Percentiles rank a stretch among this genome's conserved stretches.
phyloP scores from a whole-genome alignment of 2,797 vertebrate genomes.

The Myotis vivesi region DNA sequence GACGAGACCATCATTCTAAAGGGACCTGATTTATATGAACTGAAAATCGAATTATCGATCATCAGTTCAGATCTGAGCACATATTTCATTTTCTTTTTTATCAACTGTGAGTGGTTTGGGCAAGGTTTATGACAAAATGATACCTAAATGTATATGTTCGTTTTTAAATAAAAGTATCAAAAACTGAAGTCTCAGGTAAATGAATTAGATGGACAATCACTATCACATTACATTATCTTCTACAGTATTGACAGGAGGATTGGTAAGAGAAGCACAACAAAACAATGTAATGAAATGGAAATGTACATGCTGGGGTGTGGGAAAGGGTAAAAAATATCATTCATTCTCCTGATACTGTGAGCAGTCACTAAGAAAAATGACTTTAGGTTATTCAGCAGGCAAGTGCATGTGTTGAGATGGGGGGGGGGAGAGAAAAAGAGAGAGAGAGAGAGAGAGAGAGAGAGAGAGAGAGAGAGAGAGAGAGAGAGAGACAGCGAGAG shows the following conservation, averaged over 20 bases:
- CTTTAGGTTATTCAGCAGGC: not conserved
- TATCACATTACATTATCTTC: conserved; percentile 11
- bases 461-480: not conserved
- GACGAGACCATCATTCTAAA: conserved; percentile 51
- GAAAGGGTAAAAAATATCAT: not conserved
- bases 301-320: conserved; percentile 1
- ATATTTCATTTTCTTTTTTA: conserved; percentile 31
- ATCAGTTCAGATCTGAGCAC: not conserved
- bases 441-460: not conserved
- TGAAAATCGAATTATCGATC: conserved; percentile 1
- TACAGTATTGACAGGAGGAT: not conserved
- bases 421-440: too few relatives aligned
- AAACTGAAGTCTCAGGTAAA: conserved; percentile 14
- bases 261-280: conserved; percentile 24
- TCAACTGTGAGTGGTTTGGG: conserved; percentile 6
- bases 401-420: too few relatives aligned
- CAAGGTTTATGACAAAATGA: conserved; percentile 19
- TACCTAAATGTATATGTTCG: not conserved
- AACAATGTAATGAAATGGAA: conserved; percentile 16
- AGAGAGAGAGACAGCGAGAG: not conserved
- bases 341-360: not conserved
- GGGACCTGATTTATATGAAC: conserved; percentile 31
- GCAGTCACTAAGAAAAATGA: not conserved
- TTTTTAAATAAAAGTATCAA: conserved; percentile 45
- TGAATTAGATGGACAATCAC: conserved; percentile 22